phyloP scores from a whole-genome alignment of 2,888 invertebrate species.

The Phortica magna region DNA sequence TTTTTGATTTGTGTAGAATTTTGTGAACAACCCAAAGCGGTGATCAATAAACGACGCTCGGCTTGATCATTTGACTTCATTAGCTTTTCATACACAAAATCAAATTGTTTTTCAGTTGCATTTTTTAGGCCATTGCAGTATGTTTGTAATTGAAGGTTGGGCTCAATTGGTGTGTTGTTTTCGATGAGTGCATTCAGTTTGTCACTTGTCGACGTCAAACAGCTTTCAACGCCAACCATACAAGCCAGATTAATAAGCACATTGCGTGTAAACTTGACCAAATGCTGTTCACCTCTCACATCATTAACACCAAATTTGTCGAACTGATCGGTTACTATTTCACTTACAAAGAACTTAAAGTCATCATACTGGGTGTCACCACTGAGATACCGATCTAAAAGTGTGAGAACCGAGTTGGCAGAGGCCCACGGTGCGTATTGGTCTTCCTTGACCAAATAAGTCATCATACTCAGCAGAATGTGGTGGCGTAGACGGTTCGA shows the following conservation, averaged over 20 bases:
- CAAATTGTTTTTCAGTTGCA: constrained; percentile 80
- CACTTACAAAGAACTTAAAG: constrained; percentile 62
- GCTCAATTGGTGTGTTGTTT: constrained; percentile 60
- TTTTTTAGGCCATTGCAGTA: constrained; percentile 76
- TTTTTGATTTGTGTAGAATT: constrained; percentile 79
- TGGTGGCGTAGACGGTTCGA: constrained; percentile 61
- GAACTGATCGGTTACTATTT: constrained; percentile 65
- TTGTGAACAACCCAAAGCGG: constrained; percentile 83
- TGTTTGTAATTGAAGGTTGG: constrained; percentile 72
- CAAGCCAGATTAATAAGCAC: constrained; percentile 74
- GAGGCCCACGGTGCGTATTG: constrained; percentile 76
- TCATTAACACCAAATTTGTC: constrained; percentile 71
- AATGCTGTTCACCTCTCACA: constrained; percentile 67
- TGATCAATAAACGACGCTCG: constrained; percentile 81
- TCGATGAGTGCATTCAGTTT: constrained; percentile 62
- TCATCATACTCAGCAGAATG: constrained; percentile 64
- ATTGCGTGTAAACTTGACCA: constrained; percentile 68
- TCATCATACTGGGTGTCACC: constrained; percentile 60
- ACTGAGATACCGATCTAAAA: constrained; percentile 66
- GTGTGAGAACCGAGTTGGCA: constrained; percentile 59
- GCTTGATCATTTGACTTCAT: constrained; percentile 80
- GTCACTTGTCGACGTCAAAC: constrained; percentile 67
- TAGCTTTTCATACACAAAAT: constrained; percentile 82
- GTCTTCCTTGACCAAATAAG: constrained; percentile 71
- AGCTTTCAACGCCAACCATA: constrained; percentile 64